A percentile compares a stretch with the other conserved stretches of the same genome.
These are phyloP conservation scores for Pipistrellus kuhlii DNA, from an alignment of 2,797 vertebrate species.

Conservation along the genomic window DNA sequence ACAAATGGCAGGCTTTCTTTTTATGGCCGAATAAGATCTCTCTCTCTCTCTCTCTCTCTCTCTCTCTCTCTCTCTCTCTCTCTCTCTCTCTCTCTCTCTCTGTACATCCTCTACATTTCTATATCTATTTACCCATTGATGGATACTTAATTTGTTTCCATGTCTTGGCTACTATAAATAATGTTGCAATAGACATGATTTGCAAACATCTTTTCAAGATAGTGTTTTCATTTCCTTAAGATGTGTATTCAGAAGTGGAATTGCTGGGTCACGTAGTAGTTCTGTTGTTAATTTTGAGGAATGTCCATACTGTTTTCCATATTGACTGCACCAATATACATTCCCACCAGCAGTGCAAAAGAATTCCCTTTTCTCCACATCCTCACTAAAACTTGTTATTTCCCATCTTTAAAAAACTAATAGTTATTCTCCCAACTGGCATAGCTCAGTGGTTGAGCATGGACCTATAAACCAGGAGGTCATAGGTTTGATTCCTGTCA, in stretches of 20 bases:
- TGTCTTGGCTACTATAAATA: neutral
- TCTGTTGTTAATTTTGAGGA: neutral
- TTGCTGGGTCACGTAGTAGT: neutral
- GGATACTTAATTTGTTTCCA: neutral
- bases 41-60: no score
- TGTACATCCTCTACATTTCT: neutral
- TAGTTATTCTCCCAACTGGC: neutral
- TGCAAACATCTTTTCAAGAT: neutral
- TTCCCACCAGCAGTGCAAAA: neutral
- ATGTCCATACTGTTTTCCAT: neutral
- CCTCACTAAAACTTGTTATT: neutral
- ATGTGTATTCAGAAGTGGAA: neutral
- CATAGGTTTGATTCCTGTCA: no score
- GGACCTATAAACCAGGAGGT: no score
- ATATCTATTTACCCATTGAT: neutral
- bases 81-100: no score
- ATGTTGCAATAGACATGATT: neutral
- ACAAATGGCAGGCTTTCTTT: neutral
- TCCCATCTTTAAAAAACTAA: neutral
- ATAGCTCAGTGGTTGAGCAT: no score
- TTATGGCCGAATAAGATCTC: neutral
- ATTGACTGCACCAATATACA: neutral
- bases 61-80: no score
- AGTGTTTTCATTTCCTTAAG: neutral
- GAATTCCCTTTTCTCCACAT: neutral